Conservation (phyloP, 2,113 vertebrate species). For the Porphyrio hochstetteri region DNA sequence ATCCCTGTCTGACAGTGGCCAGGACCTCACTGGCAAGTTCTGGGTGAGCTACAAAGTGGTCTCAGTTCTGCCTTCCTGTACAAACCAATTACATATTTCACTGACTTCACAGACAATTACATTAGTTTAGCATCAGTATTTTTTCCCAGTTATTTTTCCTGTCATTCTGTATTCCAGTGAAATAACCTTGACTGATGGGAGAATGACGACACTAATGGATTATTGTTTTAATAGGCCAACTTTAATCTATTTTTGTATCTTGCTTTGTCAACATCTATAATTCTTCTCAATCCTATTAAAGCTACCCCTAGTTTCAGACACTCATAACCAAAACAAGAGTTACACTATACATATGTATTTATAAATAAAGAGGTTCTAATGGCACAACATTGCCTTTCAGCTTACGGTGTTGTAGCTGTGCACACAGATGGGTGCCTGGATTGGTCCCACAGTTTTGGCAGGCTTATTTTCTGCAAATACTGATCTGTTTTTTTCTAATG, state of each 20-base stretch:
- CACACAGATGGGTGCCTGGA: not conserved
- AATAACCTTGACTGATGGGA: slow-evolving; percentile 73
- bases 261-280: slow-evolving; percentile 77
- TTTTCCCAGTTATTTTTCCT: not conserved
- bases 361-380: not conserved
- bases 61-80: not conserved
- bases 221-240: slow-evolving; percentile 68
- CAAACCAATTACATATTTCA: not conserved
- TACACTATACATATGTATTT: not conserved
- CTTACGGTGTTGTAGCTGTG: not conserved
- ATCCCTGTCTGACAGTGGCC: not conserved
- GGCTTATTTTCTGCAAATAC: not conserved
- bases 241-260: slow-evolving; percentile 70
- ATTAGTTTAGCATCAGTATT: not conserved
- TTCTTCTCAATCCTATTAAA: slow-evolving; percentile 78
- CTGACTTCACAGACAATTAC: not conserved
- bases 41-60: not conserved
- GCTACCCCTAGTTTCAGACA: slow-evolving; percentile 6
- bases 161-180: not conserved
- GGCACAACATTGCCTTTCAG: not conserved
- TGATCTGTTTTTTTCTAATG: not conserved
- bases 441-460: not conserved
- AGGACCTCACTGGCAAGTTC: not conserved
- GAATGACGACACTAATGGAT: slow-evolving; percentile 60
- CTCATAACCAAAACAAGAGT: not conserved